Conservation (phyloP, 2,888 invertebrate species). For the Pollenia labialis region DNA sequence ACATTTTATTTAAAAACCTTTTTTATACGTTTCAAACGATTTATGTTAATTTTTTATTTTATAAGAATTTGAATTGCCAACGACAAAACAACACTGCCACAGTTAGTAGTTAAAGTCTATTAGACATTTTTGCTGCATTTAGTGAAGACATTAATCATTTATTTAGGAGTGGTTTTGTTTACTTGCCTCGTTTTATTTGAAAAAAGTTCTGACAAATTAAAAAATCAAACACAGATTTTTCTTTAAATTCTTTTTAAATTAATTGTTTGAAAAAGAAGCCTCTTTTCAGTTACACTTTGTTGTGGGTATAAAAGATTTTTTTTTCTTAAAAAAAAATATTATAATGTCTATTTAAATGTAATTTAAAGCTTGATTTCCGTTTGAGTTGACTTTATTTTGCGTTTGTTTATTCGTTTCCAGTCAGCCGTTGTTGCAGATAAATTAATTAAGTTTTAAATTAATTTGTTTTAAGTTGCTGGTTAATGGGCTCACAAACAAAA, state of each 20-base stretch:
- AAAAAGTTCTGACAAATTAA: slow-evolving; percentile 13
- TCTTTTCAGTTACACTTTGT: background rate
- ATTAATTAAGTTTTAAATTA: slow-evolving; percentile 46
- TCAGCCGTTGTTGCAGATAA: background rate
- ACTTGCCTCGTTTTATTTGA: background rate
- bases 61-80: background rate
- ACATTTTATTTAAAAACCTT: slow-evolving; percentile 19
- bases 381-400: background rate
- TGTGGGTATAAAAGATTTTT: background rate
- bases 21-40: slow-evolving; percentile 55
- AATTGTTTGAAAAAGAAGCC: background rate
- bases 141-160: slow-evolving; percentile 71
- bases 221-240: background rate
- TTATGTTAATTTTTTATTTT: slow-evolving; percentile 57
- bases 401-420: background rate
- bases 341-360: slow-evolving; percentile 25
- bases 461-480: background rate
- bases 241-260: background rate
- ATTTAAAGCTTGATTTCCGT: slow-evolving; percentile 46
- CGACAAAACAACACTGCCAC: background rate
- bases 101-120: background rate
- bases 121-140: slow-evolving; percentile 3
- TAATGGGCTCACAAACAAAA: slow-evolving; percentile 1
- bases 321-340: background rate
- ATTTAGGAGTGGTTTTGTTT: slow-evolving; percentile 63